Evolutionary conservation across 2,797 vertebrate species (phyloP).

Genomic region (Bradypodion ventrale): DNA sequence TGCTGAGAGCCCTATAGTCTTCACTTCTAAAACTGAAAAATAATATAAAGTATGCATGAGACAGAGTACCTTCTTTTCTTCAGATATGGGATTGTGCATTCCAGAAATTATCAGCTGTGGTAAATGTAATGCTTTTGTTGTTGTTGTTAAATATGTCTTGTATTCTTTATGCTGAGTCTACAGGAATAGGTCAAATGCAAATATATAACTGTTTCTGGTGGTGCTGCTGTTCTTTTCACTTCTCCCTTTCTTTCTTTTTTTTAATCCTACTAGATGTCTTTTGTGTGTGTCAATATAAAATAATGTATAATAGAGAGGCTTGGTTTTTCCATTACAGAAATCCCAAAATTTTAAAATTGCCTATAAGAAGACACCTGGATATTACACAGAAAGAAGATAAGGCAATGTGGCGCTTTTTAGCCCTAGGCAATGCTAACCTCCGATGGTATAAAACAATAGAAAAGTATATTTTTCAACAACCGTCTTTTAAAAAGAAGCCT

Average conservation of each 20-base stretch:
- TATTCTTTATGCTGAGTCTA: conserved; percentile 55
- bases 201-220: conserved; percentile 40
- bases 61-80: conserved; percentile 57
- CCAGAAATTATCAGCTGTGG: conserved; percentile 55
- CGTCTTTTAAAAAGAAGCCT: background rate
- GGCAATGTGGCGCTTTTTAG: conserved; percentile 26
- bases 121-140: conserved; percentile 60
- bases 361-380: conserved; percentile 58
- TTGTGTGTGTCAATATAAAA: conserved; percentile 66
- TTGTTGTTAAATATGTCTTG: conserved; percentile 47
- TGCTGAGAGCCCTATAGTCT: conserved; percentile 62
- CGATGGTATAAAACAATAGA: conserved; percentile 38
- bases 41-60: conserved; percentile 40
- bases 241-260: conserved; percentile 15
- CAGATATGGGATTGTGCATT: conserved; percentile 51
- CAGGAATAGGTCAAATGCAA: conserved; percentile 3
- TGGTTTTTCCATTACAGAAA: conserved; percentile 59
- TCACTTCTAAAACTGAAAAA: conserved; percentile 32
- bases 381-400: conserved; percentile 24
- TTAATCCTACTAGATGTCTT: conserved; percentile 49
- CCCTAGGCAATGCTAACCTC: conserved; percentile 30
- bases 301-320: conserved; percentile 42
- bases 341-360: conserved; percentile 57
- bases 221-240: conserved; percentile 11
- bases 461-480: background rate